Percentiles rank a stretch among this genome's conserved stretches.
phyloP scores from a whole-genome alignment of 2,888 invertebrate genomes.

The Capitulum mitella region DNA sequence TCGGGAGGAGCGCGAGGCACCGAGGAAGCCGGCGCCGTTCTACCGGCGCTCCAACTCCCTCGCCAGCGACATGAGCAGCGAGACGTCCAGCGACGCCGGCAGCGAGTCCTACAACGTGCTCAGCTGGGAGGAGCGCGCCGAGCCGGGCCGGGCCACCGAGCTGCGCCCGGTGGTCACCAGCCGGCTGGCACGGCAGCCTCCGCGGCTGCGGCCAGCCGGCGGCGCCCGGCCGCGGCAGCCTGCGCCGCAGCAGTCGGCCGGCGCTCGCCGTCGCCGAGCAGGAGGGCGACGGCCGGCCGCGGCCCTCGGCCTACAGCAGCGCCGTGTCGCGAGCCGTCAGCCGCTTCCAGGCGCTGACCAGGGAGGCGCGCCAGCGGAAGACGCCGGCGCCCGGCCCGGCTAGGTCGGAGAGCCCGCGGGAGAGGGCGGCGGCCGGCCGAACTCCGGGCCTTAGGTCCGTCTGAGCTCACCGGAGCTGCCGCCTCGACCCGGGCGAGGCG shows the following conservation, averaged over 20 bases:
- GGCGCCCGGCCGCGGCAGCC: neutral
- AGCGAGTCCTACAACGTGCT: neutral
- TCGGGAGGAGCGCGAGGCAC: neutral
- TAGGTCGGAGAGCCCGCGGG: neutral
- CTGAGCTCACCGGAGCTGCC: too few species aligned
- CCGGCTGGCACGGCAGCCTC: neutral
- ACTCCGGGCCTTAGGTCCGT: neutral
- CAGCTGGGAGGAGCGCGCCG: neutral
- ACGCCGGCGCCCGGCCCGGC: neutral
- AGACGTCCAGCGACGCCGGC: neutral
- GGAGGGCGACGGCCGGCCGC: neutral
- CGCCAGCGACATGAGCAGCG: slow-evolving; percentile 8
- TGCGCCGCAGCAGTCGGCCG: neutral
- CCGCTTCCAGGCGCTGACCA: neutral
- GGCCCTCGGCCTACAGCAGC: neutral
- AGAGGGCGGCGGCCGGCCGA: neutral
- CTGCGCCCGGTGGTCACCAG: neutral
- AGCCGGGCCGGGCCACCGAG: neutral
- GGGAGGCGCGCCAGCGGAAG: neutral
- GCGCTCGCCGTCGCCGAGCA: neutral
- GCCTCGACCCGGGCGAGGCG: too few species aligned
- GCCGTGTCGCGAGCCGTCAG: neutral
- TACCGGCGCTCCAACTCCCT: neutral
- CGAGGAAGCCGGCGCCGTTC: neutral
- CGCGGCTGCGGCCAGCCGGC: neutral